phyloP scores from a whole-genome alignment of 2,888 invertebrate genomes.

The Anodontia alba region DNA sequence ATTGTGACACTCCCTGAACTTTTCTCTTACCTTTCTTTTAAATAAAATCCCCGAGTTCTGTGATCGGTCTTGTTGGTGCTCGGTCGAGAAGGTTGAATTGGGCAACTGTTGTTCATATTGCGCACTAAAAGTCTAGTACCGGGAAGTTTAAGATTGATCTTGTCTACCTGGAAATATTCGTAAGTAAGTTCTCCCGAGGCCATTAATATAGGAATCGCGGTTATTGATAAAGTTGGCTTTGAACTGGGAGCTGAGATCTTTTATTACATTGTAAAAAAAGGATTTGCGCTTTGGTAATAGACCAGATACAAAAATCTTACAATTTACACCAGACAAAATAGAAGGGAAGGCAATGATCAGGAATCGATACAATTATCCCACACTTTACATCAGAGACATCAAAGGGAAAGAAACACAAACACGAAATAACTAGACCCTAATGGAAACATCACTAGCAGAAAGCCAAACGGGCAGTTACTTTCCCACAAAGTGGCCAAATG shows the following conservation, averaged over 20 bases:
- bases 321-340: not conserved
- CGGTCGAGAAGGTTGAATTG: not conserved
- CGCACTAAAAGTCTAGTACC: not conserved
- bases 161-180: not conserved
- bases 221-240: not conserved
- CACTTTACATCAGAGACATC: no score
- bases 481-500: no score
- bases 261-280: not conserved
- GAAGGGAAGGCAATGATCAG: no score
- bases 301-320: not conserved
- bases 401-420: no score
- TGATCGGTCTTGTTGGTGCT: not conserved
- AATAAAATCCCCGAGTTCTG: not conserved
- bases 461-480: no score
- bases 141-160: not conserved
- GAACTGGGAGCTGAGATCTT: not conserved
- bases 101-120: not conserved
- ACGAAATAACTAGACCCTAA: no score
- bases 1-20: no score
- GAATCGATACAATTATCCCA: no score
- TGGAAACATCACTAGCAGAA: no score
- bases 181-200: not conserved
- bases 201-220: not conserved
- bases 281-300: not conserved
- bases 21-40: no score